These are phyloP conservation scores for Poecilia latipinna DNA, from an alignment of 2,113 vertebrate genomes.

Conservation along the genomic window DNA sequence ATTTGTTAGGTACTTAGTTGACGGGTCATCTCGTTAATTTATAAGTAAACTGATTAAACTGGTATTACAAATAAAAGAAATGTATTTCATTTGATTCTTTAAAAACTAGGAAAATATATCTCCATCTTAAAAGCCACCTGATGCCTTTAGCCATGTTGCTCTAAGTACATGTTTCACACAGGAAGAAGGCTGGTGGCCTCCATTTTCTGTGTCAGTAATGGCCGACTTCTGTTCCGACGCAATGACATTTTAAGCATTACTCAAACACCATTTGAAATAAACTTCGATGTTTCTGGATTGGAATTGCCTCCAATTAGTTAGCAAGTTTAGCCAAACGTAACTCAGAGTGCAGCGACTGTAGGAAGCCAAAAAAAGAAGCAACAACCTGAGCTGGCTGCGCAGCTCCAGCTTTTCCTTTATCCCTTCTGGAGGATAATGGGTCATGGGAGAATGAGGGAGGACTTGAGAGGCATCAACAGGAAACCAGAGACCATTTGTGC, in stretches of 20 bases:
- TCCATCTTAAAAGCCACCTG: too few relatives aligned
- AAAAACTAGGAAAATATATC: too few relatives aligned
- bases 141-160: too few relatives aligned
- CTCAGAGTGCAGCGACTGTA: background rate
- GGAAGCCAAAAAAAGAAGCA: background rate
- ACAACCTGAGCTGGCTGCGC: background rate
- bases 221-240: background rate
- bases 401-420: background rate
- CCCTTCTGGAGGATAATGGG: background rate
- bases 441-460: background rate
- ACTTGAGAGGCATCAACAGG: background rate
- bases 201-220: background rate
- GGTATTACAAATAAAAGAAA: too few relatives aligned
- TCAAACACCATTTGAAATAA: too few relatives aligned
- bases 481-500: constrained; percentile 4
- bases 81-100: too few relatives aligned
- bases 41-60: too few relatives aligned
- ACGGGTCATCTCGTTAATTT: too few relatives aligned
- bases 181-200: background rate
- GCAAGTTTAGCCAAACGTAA: background rate
- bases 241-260: too few relatives aligned
- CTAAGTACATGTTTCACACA: too few relatives aligned
- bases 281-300: background rate
- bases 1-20: too few relatives aligned
- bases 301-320: background rate